Base-by-base conservation (phyloP, 2,888 invertebrate genomes). In the Drosophila putrida region DNA sequence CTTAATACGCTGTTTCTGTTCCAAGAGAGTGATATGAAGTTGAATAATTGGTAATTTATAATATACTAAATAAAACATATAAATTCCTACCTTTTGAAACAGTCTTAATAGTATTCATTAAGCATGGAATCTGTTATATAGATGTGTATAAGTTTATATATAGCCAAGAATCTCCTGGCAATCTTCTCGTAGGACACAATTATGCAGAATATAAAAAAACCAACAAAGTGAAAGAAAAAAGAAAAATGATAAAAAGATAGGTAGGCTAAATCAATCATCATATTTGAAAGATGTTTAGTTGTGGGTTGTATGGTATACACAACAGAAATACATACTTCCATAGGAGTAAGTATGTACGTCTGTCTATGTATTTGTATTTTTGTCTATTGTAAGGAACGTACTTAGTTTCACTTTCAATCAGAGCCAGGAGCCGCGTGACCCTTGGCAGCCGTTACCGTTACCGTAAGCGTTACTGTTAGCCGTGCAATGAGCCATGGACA, bases 401-500 rank as follows among this genome's bases (percentile, higher is more conserved):
- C 33, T 62, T 50, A 47, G 49, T 75, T 83, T 83, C 74, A 61
- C 57, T 87, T 87, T 79, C 88, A 87, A 82, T 82, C 82, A 82
- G 75, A 55, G 68, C 15, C 46, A 35, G 33, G 58, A 44, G 54
- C 54, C 53, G 65, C 68, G 71, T 80, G 86, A 88, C 82, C 82
- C 80, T 88, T 77, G 49, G 60, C 82, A 82, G 88, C 82, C 83
- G 88, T 82, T 82, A 69, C 75, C 68, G 73, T 85, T 71, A 47
- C 58, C 47, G 53, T 63, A 71, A 51, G 54, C 55, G 51, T 63
- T 31, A 62, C 47, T n/a, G 38, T 39, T 47, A 59, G 28, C 78
- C 78, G 78, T 78, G 74, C 75, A 78, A 78, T 75, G 75, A 78
- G 31, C 80, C 80, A 77, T 73, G 82, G 72, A 57, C 79, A 72